Conservation (phyloP, 2,888 invertebrate species). For the Brassicogethes aeneus region DNA sequence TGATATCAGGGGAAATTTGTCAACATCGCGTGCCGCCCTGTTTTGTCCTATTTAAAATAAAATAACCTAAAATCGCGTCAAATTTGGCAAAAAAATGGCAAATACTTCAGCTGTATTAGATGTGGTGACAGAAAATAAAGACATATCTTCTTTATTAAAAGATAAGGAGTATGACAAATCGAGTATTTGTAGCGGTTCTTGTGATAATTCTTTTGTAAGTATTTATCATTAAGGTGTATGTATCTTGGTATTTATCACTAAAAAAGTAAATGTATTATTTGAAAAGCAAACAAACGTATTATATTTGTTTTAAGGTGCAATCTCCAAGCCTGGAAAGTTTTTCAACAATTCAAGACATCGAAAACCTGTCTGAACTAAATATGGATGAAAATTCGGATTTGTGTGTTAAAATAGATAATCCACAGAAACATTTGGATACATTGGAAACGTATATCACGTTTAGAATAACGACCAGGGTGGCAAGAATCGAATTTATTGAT, state of each 20-base stretch:
- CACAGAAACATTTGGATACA: conserved; percentile 62
- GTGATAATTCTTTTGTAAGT: conserved; percentile 37
- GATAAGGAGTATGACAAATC: conserved; percentile 34
- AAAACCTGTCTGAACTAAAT: conserved; percentile 45
- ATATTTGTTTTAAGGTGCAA: conserved; percentile 39
- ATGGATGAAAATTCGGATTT: conserved; percentile 49
- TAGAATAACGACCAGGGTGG: conserved; percentile 57
- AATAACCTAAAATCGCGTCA: conserved; percentile 4
- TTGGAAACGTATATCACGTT: conserved; percentile 65
- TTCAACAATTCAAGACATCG: conserved; percentile 50
- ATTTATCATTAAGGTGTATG: no score
- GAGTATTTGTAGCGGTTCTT: conserved; percentile 32
- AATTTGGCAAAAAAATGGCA: conserved; percentile 17
- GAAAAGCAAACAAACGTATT: no score
- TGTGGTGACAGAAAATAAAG: conserved; percentile 40
- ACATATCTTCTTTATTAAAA: conserved; percentile 32
- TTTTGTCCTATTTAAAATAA: conserved; percentile 1
- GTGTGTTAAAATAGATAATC: conserved; percentile 60
- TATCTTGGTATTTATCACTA: conserved; percentile 3
- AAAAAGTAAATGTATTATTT: neutral
- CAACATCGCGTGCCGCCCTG: conserved; percentile 2
- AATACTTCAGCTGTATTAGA: conserved; percentile 39
- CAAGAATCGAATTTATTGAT: conserved; percentile 53
- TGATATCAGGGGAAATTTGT: no score
- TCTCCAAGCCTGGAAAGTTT: conserved; percentile 53